Base-by-base conservation (phyloP, 2,888 invertebrate species). In the Erebia palarica region DNA sequence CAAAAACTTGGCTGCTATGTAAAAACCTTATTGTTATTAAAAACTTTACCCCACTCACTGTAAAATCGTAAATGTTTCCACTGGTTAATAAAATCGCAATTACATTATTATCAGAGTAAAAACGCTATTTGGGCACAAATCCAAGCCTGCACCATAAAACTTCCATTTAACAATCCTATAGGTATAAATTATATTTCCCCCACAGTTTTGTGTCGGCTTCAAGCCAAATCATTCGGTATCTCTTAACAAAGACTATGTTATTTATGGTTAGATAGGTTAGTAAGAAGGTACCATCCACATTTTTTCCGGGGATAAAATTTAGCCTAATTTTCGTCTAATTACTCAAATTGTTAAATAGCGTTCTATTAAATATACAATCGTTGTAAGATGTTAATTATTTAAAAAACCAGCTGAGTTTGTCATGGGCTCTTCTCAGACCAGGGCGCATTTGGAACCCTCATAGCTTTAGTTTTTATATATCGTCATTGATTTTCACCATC, bases 31-130 rank as follows among this genome's bases (percentile, higher is more conserved):
- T 36, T 36, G 36, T 36, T 5, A 36, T 44, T 44, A 51, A 51
- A 51, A 51, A n/a, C n/a, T 27, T 7, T 36, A 36, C 36, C 36
- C 36, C 13, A n/a, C 7, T n/a, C 51, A 13, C n/a, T 51, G 51
- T 14, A 51, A 14, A n/a, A 13, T 7, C 7, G 14, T 51, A 11
- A 11, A 44, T 44, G 3, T 1, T 44, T 44, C 44, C 11, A 55
- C 55, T 55, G 14, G 84, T 81, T 87, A 89, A 90, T 90, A 91
- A 90, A 90, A 83, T 86, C 80, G 84, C 84, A 78, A 82, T 91
- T 86, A 86, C 91, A 91, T 90, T 80, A 81, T 86, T 84, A 84
- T 87, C 85, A 85, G 79, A 84, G 80, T 65, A 82, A 82, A 83
- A 87, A 82, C 86, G 87, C 85, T 84, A 82, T 84, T 84, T 86